phyloP scores from a whole-genome alignment of 1,140 invertebrate species.

The Eurosta solidaginis region DNA sequence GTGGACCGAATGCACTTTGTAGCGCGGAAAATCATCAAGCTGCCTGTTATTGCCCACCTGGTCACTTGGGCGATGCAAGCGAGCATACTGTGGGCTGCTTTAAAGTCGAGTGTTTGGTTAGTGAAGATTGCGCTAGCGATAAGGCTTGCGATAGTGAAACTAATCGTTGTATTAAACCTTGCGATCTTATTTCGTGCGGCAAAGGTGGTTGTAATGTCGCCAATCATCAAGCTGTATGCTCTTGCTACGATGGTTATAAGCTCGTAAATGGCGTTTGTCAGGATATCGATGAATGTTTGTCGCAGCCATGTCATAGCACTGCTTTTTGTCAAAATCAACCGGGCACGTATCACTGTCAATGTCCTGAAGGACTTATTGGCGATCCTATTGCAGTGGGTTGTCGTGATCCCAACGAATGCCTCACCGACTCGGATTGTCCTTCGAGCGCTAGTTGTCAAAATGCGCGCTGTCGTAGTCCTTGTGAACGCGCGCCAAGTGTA shows the following conservation, averaged over 20 bases:
- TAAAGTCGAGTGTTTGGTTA: constrained; percentile 79
- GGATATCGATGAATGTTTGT: constrained; percentile 81
- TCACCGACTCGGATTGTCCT: constrained; percentile 79
- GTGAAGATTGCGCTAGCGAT: constrained; percentile 75
- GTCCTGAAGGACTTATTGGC: constrained; percentile 78
- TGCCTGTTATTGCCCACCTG: constrained; percentile 74
- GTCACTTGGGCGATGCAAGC: constrained; percentile 79
- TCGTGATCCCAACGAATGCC: constrained; percentile 78
- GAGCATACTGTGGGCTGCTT: constrained; percentile 76
- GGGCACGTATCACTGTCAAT: constrained; percentile 77
- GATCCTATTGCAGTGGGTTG: constrained; percentile 73
- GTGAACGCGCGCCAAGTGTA: constrained; percentile 65
- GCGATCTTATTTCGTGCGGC: constrained; percentile 73
- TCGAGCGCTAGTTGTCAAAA: constrained; percentile 76
- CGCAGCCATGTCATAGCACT: constrained; percentile 76
- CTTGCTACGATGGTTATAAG: constrained; percentile 76
- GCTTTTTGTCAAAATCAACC: constrained; percentile 77
- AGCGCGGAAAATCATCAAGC: constrained; percentile 72
- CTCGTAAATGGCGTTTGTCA: constrained; percentile 71
- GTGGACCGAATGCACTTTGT: constrained; percentile 76
- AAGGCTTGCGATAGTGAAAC: constrained; percentile 74
- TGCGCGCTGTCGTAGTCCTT: constrained; percentile 80
- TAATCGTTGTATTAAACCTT: constrained; percentile 84
- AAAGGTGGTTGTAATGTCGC: constrained; percentile 73
- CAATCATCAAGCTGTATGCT: constrained; percentile 73